Conservation (phyloP, 2,888 invertebrate species). For the Argynnis bischoffii region DNA sequence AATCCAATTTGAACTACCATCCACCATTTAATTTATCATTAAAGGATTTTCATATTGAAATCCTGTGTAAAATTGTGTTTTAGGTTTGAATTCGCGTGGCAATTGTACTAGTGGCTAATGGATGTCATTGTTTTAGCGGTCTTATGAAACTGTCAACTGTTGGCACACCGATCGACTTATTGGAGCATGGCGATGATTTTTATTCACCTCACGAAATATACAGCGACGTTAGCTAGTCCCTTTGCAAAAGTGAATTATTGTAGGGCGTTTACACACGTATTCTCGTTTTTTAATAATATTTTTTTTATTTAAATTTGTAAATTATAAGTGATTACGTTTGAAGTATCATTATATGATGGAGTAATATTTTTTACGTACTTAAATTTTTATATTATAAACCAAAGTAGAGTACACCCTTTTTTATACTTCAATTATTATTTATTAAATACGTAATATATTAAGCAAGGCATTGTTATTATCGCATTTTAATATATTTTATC, state of each 20-base stretch:
- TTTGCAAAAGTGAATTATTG: conserved; percentile 38
- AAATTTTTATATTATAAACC: no score
- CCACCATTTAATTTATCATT: conserved; percentile 22
- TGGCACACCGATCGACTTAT: conserved; percentile 73
- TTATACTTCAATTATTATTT: no score
- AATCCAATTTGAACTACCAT: conserved; percentile 54
- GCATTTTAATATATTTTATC: no score
- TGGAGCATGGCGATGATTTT: conserved; percentile 74
- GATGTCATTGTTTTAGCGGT: conserved; percentile 72
- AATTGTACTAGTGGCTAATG: conserved; percentile 46
- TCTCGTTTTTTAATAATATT: not conserved
- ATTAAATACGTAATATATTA: no score
- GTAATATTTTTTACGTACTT: no score
- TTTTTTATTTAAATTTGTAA: not conserved
- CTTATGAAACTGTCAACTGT: conserved; percentile 71
- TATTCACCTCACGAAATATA: conserved; percentile 67
- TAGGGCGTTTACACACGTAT: conserved; percentile 11
- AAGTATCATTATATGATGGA: not conserved
- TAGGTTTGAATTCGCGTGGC: conserved; percentile 9
- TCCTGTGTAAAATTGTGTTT: conserved; percentile 35
- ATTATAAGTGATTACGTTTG: not conserved
- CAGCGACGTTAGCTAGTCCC: conserved; percentile 46
- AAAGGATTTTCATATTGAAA: conserved; percentile 54
- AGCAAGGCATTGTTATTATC: no score
- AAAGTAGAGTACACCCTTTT: no score